Percentiles rank a stretch among this genome's conserved stretches.
phyloP scores from a whole-genome alignment of 2,888 invertebrate species.

The Mythimna impura region DNA sequence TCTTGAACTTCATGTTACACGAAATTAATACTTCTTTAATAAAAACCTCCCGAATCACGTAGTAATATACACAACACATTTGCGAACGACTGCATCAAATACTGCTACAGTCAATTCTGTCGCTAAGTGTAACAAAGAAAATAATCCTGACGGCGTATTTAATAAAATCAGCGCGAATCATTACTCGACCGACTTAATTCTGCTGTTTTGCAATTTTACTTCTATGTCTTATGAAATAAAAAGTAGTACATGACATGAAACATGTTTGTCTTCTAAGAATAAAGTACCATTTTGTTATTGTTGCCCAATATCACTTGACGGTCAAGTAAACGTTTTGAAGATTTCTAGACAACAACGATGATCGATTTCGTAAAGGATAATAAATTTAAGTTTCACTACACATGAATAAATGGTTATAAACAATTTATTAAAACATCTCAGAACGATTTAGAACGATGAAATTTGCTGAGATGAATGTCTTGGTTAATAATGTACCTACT shows the following conservation, averaged over 20 bases:
- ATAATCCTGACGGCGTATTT: constrained; percentile 74
- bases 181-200: constrained; percentile 82
- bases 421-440: constrained; percentile 16
- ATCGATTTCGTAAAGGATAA: neutral
- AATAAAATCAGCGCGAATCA: constrained; percentile 83
- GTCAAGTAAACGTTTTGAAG: constrained; percentile 9
- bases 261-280: constrained; percentile 62
- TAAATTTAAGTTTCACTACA: neutral
- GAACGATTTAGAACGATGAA: constrained; percentile 55
- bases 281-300: constrained; percentile 51
- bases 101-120: constrained; percentile 75
- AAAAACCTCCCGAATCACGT: constrained; percentile 65
- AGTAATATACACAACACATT: constrained; percentile 72
- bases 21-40: constrained; percentile 60
- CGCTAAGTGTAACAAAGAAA: constrained; percentile 78
- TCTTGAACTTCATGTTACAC: constrained; percentile 86
- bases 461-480: constrained; percentile 62
- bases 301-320: constrained; percentile 41
- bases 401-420: constrained; percentile 1
- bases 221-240: constrained; percentile 78
- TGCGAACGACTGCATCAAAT: constrained; percentile 77
- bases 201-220: constrained; percentile 75
- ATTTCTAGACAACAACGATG: constrained; percentile 4
- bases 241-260: constrained; percentile 72
- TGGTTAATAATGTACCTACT: constrained; percentile 64